Percentiles rank a stretch among this genome's conserved stretches.
Evolutionary conservation across 1,140 invertebrate genomes (phyloP).

Genomic region (Hestina assimilis): DNA sequence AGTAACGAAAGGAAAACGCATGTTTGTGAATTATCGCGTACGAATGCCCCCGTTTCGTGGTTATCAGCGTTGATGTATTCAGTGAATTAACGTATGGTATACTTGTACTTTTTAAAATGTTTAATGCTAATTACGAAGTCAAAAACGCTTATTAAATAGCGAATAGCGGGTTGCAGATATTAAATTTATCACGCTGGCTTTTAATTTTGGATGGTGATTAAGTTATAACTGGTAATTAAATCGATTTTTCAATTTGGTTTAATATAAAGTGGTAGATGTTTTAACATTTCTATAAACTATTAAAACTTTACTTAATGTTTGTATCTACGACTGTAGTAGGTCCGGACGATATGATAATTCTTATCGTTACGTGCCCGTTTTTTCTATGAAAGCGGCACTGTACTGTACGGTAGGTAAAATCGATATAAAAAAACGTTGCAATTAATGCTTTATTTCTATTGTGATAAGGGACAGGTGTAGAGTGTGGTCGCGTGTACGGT

Average conservation of each 20-base stretch:
- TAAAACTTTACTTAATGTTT: slow-evolving; percentile 19
- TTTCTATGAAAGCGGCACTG: slow-evolving; percentile 43
- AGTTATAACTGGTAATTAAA: too few relatives aligned
- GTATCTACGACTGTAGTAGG: slow-evolving; percentile 9
- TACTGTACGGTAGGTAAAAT: slow-evolving; percentile 1
- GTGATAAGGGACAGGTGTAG: neutral
- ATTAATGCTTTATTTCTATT: slow-evolving; percentile 5
- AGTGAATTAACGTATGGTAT: neutral
- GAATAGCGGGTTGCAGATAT: neutral
- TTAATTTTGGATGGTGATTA: too few relatives aligned
- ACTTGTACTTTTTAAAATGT: neutral
- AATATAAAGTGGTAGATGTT: too few relatives aligned
- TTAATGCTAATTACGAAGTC: neutral
- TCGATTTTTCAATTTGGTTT: too few relatives aligned
- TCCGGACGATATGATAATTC: slow-evolving; percentile 33
- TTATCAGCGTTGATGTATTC: slow-evolving; percentile 10
- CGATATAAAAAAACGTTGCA: slow-evolving; percentile 4
- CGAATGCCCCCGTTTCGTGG: slow-evolving; percentile 8
- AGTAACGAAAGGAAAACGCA: slow-evolving; percentile 1
- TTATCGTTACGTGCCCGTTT: slow-evolving; percentile 42
- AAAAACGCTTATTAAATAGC: neutral
- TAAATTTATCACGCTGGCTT: too few relatives aligned
- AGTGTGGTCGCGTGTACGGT: slow-evolving; percentile 4
- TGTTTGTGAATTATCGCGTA: slow-evolving; percentile 39
- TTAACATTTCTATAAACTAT: too few relatives aligned